Percentiles rank a stretch among this genome's conserved stretches.
phyloP scores from a whole-genome alignment of 2,888 invertebrate genomes.

The Lasioglossum malachurum region DNA sequence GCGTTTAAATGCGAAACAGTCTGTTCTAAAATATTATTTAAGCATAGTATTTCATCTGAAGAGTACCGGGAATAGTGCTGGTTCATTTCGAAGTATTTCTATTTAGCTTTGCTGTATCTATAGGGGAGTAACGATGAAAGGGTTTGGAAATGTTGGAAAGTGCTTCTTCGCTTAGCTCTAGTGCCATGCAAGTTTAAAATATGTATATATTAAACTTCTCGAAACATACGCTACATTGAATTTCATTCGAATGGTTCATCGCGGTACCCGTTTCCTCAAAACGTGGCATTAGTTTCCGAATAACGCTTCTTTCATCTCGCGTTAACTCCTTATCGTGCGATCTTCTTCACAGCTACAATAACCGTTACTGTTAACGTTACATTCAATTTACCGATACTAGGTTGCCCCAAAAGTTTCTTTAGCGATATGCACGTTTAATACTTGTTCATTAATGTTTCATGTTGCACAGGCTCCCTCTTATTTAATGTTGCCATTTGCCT shows the following conservation, averaged over 20 bases:
- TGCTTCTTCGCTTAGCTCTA: not conserved
- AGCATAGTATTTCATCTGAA: not conserved
- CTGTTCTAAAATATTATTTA: not conserved
- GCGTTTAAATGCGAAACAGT: not conserved
- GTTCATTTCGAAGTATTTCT: not conserved
- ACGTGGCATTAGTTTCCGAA: not conserved
- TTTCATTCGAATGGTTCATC: not conserved
- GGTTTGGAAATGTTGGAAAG: not conserved
- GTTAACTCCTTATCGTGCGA: not conserved
- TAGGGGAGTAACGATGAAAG: not conserved
- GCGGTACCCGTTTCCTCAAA: not conserved
- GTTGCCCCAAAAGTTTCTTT: no score
- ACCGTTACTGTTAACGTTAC: not conserved
- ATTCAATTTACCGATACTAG: no score
- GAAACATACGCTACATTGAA: not conserved
- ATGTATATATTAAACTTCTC: not conserved
- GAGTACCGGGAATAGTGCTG: not conserved
- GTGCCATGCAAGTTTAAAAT: not conserved
- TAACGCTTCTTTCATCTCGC: not conserved
- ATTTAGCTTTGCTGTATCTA: not conserved
- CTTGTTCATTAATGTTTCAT: not conserved
- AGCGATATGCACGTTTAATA: no score
- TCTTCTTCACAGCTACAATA: not conserved
- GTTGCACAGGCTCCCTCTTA: not conserved
- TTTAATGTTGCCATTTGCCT: not conserved